Percentiles rank a stretch among this genome's conserved stretches.
These are phyloP conservation scores for Cyaniris semiargus DNA, from an alignment of 2,888 invertebrate species.

Conservation along the genomic window DNA sequence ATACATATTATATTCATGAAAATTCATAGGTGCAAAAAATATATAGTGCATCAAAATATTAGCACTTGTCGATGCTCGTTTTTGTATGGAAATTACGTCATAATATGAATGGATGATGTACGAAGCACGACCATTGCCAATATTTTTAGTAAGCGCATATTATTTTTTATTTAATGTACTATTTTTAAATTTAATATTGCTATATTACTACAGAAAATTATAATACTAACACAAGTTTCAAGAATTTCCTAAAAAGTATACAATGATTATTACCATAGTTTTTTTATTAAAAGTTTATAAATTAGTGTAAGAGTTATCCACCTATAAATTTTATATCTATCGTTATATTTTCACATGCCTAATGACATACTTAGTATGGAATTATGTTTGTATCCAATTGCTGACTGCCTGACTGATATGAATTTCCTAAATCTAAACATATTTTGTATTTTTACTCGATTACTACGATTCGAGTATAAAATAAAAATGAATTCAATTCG, in stretches of 20 bases:
- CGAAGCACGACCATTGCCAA: not conserved
- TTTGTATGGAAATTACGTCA: not conserved
- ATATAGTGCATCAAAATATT: not conserved
- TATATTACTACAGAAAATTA: not conserved
- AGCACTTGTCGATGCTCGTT: not conserved
- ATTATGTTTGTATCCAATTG: not conserved
- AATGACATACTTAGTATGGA: constrained; percentile 3
- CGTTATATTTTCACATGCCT: not conserved
- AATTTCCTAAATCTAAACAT: not conserved
- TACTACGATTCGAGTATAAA: not conserved
- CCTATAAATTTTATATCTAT: constrained; percentile 27
- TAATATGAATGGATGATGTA: not conserved
- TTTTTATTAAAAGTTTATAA: constrained; percentile 23
- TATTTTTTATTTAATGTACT: not conserved
- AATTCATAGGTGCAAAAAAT: not conserved
- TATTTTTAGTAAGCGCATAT: not conserved
- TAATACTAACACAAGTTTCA: not conserved
- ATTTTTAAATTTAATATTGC: no score
- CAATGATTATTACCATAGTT: constrained; percentile 11
- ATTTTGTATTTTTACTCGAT: not conserved
- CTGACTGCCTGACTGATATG: not conserved
- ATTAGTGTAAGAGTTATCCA: constrained; percentile 20
- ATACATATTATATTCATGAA: not conserved
- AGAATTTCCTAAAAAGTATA: not conserved
- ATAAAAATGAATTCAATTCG: not conserved